Evolutionary conservation across 2,888 invertebrate genomes (phyloP).

Genomic region (Entomobrya multifasciata): DNA sequence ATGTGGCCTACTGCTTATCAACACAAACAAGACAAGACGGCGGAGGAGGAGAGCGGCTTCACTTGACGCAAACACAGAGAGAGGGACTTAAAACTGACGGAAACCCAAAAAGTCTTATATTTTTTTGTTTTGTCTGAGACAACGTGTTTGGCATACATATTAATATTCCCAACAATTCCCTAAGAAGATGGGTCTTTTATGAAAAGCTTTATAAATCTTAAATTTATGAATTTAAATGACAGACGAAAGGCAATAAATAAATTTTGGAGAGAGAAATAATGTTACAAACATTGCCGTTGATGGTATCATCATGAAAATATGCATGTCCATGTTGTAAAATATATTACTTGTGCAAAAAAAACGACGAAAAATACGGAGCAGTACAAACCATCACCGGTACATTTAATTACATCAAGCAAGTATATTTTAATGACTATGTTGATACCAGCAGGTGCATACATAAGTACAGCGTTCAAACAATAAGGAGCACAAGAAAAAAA

Average conservation of each 20-base stretch:
- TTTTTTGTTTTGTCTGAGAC: background rate
- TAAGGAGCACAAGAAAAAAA: background rate
- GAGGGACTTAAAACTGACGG: slow-evolving; percentile 27
- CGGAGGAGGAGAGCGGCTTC: background rate
- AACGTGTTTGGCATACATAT: slow-evolving; percentile 21
- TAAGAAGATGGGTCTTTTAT: background rate
- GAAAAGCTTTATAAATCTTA: background rate
- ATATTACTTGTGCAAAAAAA: background rate
- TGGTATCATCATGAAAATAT: slow-evolving; percentile 9
- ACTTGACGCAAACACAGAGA: background rate
- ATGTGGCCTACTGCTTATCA: background rate
- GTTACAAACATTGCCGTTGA: background rate
- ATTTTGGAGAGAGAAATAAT: background rate
- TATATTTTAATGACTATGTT: background rate
- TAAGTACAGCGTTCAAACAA: background rate
- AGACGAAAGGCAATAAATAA: slow-evolving; percentile 23
- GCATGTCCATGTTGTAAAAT: slow-evolving; percentile 1
- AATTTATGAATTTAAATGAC: slow-evolving; percentile 25
- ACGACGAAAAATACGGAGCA: no score
- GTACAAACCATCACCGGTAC: slow-evolving; percentile 6
- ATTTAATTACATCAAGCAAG: slow-evolving; percentile 65
- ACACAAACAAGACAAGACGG: slow-evolving; percentile 1
- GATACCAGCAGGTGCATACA: slow-evolving; percentile 12
- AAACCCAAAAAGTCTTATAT: slow-evolving; percentile 13
- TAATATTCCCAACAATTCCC: background rate